phyloP scores from a whole-genome alignment of 2,797 vertebrate genomes.

The Leptodactylus fallax region DNA sequence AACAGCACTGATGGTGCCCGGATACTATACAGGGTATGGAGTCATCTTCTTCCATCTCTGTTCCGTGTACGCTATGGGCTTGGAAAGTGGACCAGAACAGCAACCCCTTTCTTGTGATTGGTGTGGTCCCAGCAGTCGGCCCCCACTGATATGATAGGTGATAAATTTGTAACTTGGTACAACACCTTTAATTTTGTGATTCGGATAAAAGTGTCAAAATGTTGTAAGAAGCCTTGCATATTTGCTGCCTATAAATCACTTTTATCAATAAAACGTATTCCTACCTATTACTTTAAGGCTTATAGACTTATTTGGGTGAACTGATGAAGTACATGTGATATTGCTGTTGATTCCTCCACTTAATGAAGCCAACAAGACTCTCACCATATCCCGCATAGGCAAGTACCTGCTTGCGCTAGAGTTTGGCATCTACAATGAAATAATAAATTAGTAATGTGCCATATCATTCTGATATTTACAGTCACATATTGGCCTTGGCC shows the following conservation, averaged over 20 bases:
- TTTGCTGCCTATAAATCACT: background rate
- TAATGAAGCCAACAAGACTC: slow-evolving; percentile 71
- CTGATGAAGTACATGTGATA: slow-evolving; percentile 76
- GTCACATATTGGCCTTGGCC: too few species aligned
- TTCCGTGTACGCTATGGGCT: too few species aligned
- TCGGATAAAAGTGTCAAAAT: background rate
- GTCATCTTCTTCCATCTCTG: too few species aligned
- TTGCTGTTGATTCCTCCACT: slow-evolving; percentile 68
- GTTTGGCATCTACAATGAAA: slow-evolving; percentile 64
- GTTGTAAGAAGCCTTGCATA: background rate
- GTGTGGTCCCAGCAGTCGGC: too few species aligned
- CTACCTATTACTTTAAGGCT: slow-evolving; percentile 78
- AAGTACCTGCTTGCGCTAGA: slow-evolving; percentile 69
- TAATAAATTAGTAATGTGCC: background rate
- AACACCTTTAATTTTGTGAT: too few species aligned
- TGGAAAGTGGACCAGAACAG: too few species aligned
- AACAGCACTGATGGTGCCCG: too few species aligned
- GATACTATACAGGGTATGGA: too few species aligned
- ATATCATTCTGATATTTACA: too few species aligned
- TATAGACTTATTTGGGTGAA: slow-evolving; percentile 71
- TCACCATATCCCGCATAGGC: slow-evolving; percentile 65
- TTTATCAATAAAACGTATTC: background rate
- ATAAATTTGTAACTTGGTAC: too few species aligned
- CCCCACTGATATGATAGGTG: too few species aligned
- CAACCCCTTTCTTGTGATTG: too few species aligned